These are phyloP conservation scores for Aplysina aerophoba DNA, from an alignment of 37 sponge, comb jelly and placozoan genomes.

Conservation along the genomic window DNA sequence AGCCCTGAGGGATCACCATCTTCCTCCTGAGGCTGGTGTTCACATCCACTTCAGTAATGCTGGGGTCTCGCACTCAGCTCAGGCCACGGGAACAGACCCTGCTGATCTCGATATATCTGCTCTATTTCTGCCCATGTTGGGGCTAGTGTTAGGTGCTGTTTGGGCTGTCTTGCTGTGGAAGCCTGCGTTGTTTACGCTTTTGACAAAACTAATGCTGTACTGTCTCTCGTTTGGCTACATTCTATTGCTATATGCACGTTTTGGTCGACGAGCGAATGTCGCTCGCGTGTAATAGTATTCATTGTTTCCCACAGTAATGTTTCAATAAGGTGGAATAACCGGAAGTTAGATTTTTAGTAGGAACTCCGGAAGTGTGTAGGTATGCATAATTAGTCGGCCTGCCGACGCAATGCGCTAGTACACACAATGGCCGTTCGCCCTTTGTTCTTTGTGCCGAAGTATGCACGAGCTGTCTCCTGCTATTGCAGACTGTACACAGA, in stretches of 20 bases:
- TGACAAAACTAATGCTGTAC: conserved; percentile 23
- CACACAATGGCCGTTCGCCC: conserved; percentile 1
- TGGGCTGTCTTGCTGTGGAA: conserved; percentile 1
- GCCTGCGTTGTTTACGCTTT: conserved; percentile 8
- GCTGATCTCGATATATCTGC: not conserved
- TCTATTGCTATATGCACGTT: not conserved
- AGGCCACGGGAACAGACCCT: not conserved
- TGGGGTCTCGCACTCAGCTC: not conserved
- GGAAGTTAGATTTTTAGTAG: not conserved
- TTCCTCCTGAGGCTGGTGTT: not conserved
- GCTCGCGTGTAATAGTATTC: not conserved
- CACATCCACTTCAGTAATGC: not conserved
- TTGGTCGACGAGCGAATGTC: not conserved
- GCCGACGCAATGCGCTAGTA: conserved; percentile 4
- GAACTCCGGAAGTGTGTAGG: conserved; percentile 23
- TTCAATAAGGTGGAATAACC: not conserved
- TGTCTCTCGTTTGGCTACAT: conserved; percentile 18
- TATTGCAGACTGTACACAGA: too few species aligned
- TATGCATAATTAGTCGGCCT: conserved; percentile 18
- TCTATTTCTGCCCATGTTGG: not conserved
- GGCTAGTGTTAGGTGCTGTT: not conserved
- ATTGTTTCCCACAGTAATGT: not conserved
- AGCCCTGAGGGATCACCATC: not conserved
- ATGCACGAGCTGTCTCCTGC: conserved; percentile 3
- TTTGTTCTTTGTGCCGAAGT: conserved; percentile 35